These are phyloP conservation scores for Hipparchia semele DNA, from an alignment of 2,888 invertebrate species.

Conservation along the genomic window DNA sequence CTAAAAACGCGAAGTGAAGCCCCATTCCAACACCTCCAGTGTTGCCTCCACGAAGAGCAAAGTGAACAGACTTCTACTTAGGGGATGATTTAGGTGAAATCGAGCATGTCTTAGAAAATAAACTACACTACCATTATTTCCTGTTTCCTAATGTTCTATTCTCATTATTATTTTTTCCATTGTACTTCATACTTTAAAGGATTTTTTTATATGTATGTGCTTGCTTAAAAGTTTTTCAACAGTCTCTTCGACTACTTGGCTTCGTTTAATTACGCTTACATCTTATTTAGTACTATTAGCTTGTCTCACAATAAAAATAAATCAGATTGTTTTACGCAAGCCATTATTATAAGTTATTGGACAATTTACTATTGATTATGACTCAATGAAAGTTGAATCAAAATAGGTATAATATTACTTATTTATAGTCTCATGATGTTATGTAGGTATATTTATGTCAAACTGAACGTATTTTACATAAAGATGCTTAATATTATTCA, in stretches of 20 bases:
- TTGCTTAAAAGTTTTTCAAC: background rate
- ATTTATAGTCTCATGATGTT: background rate
- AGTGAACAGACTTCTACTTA: too few relatives aligned
- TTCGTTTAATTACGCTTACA: conserved; percentile 25
- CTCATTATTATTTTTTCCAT: too few relatives aligned
- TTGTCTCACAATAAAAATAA: conserved; percentile 28
- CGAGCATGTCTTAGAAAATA: too few relatives aligned
- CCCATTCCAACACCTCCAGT: too few relatives aligned
- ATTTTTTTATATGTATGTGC: too few relatives aligned
- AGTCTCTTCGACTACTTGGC: conserved; percentile 7
- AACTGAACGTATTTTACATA: background rate
- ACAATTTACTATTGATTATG: conserved; percentile 19
- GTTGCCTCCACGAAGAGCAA: too few relatives aligned
- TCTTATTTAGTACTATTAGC: conserved; percentile 24
- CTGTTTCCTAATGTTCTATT: too few relatives aligned
- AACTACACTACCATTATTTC: too few relatives aligned
- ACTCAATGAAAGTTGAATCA: conserved; percentile 22
- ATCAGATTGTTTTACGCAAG: conserved; percentile 28
- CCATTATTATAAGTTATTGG: conserved; percentile 20
- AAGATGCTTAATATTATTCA: background rate
- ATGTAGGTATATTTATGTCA: conserved; percentile 5
- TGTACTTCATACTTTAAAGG: too few relatives aligned
- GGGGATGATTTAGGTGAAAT: too few relatives aligned
- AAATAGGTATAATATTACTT: background rate
- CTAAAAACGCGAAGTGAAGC: too few relatives aligned